A percentile compares a stretch with the other conserved stretches of the same genome.
These are phyloP conservation scores for Nansenia antarctica DNA, from an alignment of 2,113 vertebrate species.

Conservation along the genomic window DNA sequence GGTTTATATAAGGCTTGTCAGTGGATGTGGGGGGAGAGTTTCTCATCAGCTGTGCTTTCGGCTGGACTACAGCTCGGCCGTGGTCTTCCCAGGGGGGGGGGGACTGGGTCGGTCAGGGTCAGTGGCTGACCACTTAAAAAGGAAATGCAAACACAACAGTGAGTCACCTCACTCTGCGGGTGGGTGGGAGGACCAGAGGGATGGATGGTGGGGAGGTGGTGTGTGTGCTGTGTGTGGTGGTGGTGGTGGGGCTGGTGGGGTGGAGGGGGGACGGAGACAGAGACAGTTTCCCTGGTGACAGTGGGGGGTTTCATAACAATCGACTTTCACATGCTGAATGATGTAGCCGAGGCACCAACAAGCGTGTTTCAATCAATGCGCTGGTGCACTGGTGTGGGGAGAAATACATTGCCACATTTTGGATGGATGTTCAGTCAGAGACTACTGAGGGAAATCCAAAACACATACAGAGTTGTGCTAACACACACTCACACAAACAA, in stretches of 20 bases:
- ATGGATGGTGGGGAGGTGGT: not conserved
- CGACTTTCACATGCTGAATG: not conserved
- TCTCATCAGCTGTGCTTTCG: not conserved
- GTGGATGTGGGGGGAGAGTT: conserved; percentile 23
- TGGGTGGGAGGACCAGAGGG: not conserved
- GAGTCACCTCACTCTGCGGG: conserved; percentile 7
- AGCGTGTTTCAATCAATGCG: too few species aligned
- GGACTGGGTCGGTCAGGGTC: too few species aligned
- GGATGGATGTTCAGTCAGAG: not conserved
- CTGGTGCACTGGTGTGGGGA: too few species aligned
- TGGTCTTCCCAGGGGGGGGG: conserved; percentile 25
- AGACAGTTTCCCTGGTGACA: not conserved
- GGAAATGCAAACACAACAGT: conserved; percentile 22
- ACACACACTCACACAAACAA: not conserved
- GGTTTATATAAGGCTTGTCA: conserved; percentile 55
- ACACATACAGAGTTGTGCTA: not conserved
- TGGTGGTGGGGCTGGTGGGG: not conserved
- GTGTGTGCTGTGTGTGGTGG: conserved; percentile 23
- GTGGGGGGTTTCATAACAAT: not conserved
- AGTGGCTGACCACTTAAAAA: conserved; percentile 24
- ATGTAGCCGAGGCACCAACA: not conserved
- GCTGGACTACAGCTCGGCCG: conserved; percentile 12
- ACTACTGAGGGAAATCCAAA: not conserved
- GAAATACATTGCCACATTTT: not conserved
- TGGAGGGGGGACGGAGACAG: not conserved